phyloP scores from a whole-genome alignment of 1,140 invertebrate species.

The Brachionus sp. region DNA sequence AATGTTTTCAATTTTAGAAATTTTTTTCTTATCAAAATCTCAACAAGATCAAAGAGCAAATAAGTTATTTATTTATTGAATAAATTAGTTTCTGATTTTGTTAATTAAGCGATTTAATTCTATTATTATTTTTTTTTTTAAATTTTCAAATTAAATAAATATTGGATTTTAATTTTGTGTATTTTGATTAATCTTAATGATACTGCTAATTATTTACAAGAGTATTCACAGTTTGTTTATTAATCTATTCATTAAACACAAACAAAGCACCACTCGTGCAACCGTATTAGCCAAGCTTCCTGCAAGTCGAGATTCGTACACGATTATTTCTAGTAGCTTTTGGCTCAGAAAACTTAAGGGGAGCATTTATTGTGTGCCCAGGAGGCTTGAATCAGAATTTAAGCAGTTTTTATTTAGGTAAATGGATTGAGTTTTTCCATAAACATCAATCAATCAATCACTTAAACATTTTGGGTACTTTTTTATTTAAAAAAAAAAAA shows the following conservation, averaged over 20 bases:
- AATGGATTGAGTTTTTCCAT: not conserved
- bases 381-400: not conserved
- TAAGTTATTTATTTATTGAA: not conserved
- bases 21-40: not conserved
- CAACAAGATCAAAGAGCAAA: not conserved
- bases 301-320: not conserved
- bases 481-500: not conserved
- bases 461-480: not conserved
- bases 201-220: conserved; percentile 17
- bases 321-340: no score
- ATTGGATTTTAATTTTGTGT: conserved; percentile 8
- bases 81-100: not conserved
- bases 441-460: not conserved
- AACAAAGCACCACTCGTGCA: not conserved
- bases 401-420: not conserved
- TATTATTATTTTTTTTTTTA: not conserved
- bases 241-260: not conserved
- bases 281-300: not conserved
- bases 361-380: not conserved
- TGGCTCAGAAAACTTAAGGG: no score
- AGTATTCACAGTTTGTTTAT: not conserved
- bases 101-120: conserved; percentile 5
- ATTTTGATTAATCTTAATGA: conserved; percentile 29
- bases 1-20: not conserved
- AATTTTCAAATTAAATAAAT: conserved; percentile 6